Base-by-base conservation (phyloP, 2,797 vertebrate species). In the Sebastes umbrosus region DNA sequence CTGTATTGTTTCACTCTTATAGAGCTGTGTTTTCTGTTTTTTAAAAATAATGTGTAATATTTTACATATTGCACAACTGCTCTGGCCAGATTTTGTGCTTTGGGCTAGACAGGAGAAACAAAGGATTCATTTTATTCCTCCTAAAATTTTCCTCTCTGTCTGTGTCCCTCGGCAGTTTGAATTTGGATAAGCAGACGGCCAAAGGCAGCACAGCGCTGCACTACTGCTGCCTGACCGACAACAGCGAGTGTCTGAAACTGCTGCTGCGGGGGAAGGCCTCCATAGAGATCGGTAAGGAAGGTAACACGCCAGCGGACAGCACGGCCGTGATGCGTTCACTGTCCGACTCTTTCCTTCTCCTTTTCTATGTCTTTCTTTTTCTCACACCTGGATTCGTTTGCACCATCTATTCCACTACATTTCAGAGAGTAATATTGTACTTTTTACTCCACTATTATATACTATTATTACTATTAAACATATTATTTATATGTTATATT, bases 181-280 rank as follows among this genome's bases (percentile, higher is more conserved):
- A 99, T 92, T 93, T 99, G 92, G 98, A 99, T 77, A 99, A 97
- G 76, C 99, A 99, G 92, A 99, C 99, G 0, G 95, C 95, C 69
- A 99, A 97, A 94, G 99, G 99, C 87, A 99, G 98, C 95, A 98
- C 98, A 0, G 98, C 98, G 10, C 95, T 99, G 81, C 99, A 99
- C 90, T 99, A 99, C 92, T 99, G 99, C 97, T 99, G 99, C 84
- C 96, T 99, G 91, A 99, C 98, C 0, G 98, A 99, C 96, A 99
- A 99, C 66, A 97, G 97, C 1, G 98, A 99, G 93, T 99, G 99
- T 95, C 97, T 99, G 87, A 99, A 99, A 87, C 96, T 99, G 83
- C 97, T 99, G 62, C 96, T 99, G 82, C 95, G 99, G 57, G 98
- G 98, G 16, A 99, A 99, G 80, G 99, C 98, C 79, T 97, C 98